Percentiles rank a stretch among this genome's conserved stretches.
These are phyloP conservation scores for Bombus impatiens DNA, from an alignment of 1,140 invertebrate genomes.

Conservation along the genomic window DNA sequence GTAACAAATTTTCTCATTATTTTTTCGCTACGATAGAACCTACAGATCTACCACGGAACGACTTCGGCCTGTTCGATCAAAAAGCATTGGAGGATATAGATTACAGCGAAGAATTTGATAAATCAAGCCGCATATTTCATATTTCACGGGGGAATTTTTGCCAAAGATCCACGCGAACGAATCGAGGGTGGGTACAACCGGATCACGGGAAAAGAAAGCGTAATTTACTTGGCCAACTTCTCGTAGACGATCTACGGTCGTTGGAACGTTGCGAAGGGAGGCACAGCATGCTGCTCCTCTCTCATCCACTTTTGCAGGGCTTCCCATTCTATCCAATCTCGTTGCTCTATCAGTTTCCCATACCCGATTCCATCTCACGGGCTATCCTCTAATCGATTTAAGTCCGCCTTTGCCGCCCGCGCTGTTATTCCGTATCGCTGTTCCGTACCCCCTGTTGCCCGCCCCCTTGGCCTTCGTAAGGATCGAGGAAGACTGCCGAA, in stretches of 20 bases:
- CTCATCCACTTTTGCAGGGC: constrained; percentile 73
- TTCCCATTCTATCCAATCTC: constrained; percentile 75
- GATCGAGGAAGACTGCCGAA: background rate
- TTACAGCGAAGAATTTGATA: no score
- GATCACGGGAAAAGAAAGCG: constrained; percentile 53
- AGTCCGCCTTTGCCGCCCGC: constrained; percentile 62
- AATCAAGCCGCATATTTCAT: no score
- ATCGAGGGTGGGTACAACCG: constrained; percentile 25
- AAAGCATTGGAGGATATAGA: no score
- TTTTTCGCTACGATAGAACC: no score
- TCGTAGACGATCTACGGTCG: constrained; percentile 42
- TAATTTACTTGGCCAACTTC: constrained; percentile 64
- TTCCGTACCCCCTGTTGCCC: background rate
- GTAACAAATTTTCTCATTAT: no score
- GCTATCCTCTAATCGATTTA: constrained; percentile 74
- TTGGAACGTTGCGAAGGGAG: constrained; percentile 26
- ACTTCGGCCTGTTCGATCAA: no score
- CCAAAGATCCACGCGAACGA: background rate
- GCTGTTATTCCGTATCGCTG: constrained; percentile 55
- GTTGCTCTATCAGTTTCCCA: constrained; percentile 72
- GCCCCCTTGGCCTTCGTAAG: background rate
- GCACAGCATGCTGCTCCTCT: constrained; percentile 40
- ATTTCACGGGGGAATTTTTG: no score
- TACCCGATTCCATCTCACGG: constrained; percentile 66
- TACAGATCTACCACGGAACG: no score